Conservation (phyloP, 2,888 invertebrate species). For the Scrobipalpa atriplicella region DNA sequence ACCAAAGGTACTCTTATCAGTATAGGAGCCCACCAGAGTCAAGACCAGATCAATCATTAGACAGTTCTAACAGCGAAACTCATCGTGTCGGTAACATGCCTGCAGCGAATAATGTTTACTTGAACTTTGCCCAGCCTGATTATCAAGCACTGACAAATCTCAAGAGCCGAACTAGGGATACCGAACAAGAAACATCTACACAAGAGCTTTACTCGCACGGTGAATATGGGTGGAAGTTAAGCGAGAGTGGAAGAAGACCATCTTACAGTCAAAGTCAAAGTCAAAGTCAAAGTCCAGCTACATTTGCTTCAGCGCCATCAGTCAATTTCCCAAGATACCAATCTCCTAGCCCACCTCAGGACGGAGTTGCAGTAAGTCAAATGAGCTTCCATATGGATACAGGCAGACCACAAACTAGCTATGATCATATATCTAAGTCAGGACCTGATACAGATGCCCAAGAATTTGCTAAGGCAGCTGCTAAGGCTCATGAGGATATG, state of each 20-base stretch:
- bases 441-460: slow-evolving; percentile 64
- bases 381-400: slow-evolving; percentile 73
- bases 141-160: slow-evolving; percentile 55
- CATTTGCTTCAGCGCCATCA: slow-evolving; percentile 47
- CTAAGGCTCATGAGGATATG: slow-evolving; percentile 70
- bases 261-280: slow-evolving; percentile 40
- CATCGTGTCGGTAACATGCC: slow-evolving; percentile 63
- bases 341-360: slow-evolving; percentile 49
- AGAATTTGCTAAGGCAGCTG: slow-evolving; percentile 74
- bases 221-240: slow-evolving; percentile 77
- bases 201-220: slow-evolving; percentile 69
- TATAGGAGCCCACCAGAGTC: slow-evolving; percentile 55
- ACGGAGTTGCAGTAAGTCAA: slow-evolving; percentile 62
- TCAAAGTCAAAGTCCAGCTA: slow-evolving; percentile 33
- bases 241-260: slow-evolving; percentile 66
- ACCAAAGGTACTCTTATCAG: slow-evolving; percentile 54
- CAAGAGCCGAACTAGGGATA: slow-evolving; percentile 57
- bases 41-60: slow-evolving; percentile 49
- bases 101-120: slow-evolving; percentile 68
- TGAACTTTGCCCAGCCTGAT: slow-evolving; percentile 70
- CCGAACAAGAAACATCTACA: slow-evolving; percentile 62
- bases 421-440: slow-evolving; percentile 64
- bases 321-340: slow-evolving; percentile 60
- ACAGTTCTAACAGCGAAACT: slow-evolving; percentile 60
- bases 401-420: slow-evolving; percentile 54